A percentile compares a stretch with the other conserved stretches of the same genome.
Conservation (phyloP, 2,888 invertebrate species). For the Anoncus sp. region DNA sequence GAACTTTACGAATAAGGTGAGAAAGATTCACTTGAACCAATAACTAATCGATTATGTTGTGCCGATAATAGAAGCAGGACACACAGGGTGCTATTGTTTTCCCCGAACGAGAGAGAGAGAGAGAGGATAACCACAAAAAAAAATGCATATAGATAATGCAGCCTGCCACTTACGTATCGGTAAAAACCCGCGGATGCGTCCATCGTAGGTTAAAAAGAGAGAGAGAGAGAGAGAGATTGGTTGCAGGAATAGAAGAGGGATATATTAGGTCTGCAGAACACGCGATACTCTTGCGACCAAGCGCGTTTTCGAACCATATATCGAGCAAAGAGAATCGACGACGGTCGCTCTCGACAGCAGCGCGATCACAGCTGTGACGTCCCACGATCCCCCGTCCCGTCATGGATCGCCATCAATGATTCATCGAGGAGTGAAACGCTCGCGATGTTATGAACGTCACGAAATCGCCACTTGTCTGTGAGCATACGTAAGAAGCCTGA, state of each 20-base stretch:
- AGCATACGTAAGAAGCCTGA: too few species aligned
- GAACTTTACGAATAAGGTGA: too few species aligned
- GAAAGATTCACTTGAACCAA: not conserved
- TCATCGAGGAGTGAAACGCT: slow-evolving; percentile 75
- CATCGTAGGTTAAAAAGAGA: slow-evolving; percentile 34
- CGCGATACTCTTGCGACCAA: slow-evolving; percentile 46
- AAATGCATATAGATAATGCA: slow-evolving; percentile 15
- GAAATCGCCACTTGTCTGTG: slow-evolving; percentile 67
- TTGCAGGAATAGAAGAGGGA: slow-evolving; percentile 36
- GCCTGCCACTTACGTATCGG: slow-evolving; percentile 66
- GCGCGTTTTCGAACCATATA: slow-evolving; percentile 25
- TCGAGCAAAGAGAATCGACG: slow-evolving; percentile 67
- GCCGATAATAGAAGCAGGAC: not conserved
- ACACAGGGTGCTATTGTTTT: not conserved
- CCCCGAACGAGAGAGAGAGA: not conserved
- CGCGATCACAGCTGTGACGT: slow-evolving; percentile 79
- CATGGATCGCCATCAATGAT: slow-evolving; percentile 80
- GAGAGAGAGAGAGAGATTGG: too few species aligned
- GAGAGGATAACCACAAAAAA: not conserved
- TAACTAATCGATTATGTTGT: not conserved
- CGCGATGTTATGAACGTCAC: slow-evolving; percentile 72
- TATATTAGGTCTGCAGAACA: slow-evolving; percentile 26
- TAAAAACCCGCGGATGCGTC: slow-evolving; percentile 68
- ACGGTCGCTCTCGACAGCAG: slow-evolving; percentile 47
- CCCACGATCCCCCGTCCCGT: slow-evolving; percentile 81